Evolutionary conservation across 2,113 vertebrate genomes (phyloP), one percentile per base, ranked within the genome.

Genomic region (Thymallus thymallus): DNA sequence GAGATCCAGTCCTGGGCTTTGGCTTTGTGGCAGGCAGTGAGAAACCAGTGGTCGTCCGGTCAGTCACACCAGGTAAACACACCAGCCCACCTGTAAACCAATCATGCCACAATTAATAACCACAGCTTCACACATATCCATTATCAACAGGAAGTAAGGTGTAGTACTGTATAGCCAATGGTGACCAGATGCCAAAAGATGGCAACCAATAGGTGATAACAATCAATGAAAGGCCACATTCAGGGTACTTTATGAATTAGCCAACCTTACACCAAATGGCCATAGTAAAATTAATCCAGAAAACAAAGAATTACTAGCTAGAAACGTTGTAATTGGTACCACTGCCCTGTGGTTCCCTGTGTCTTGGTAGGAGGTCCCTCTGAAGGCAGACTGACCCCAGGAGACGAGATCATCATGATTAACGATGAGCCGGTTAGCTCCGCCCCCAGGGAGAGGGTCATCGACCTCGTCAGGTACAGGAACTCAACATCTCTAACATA

Each of bases 341-440:
- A 48, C 75, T 84, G 81, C 74, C 74, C 67, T 26, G 24, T 26
- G 73, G 63, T 85, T 74, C 84, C 82, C 20, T 88, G 60, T 72
- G 30, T 82, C 56, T 65, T 91, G 81, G 69, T 91, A 99, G 96
- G 98, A 30, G 97, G 98, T 73, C 98, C 98, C 20, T 99, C 98
- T 22, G 98, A 99, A 93, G 95, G 96, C 85, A 98, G 94, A 85
- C 94, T 99, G 87, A 89, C 97, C 86, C 96, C 97, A 1, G 98
- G 98, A 88, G 98, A 99, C 89, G 97, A 99, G 85, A 98, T 99
- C 90, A 95, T 98, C 89, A 98, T 98, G 98, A 99, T 99, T 89
- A 99, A 99, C 76, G 96, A 98, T 86, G 97, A 99, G 86, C 91
- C 95, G 7, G 98, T 99, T 88, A 95, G 95, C 69, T 94, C 95